phyloP scores from a whole-genome alignment of 2,113 vertebrate species.

The Plecturocebus donacophilus region DNA sequence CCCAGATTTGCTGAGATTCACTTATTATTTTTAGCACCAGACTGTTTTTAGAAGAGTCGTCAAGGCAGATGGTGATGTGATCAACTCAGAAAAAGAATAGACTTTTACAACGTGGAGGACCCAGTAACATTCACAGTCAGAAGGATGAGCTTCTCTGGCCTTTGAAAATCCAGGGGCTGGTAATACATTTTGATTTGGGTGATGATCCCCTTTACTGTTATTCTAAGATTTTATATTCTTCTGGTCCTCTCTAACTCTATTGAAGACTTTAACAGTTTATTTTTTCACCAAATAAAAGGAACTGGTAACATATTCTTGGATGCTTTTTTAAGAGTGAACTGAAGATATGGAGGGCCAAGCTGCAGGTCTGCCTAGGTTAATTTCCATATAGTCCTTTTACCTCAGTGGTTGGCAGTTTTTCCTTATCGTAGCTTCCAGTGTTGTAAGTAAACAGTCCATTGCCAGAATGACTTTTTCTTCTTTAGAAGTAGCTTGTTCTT shows the following conservation, averaged over 20 bases:
- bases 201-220: background rate
- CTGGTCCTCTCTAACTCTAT: background rate
- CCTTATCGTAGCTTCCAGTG: background rate
- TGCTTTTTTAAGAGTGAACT: background rate
- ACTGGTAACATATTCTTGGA: background rate
- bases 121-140: background rate
- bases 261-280: background rate
- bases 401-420: background rate
- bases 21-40: conserved; percentile 52
- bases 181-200: background rate
- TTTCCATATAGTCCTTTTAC: background rate
- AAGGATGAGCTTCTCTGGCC: background rate
- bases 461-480: background rate
- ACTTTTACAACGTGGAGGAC: background rate
- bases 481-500: background rate
- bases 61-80: conserved; percentile 53
- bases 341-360: background rate
- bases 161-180: background rate
- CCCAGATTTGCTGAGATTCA: conserved; percentile 45
- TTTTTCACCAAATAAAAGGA: background rate
- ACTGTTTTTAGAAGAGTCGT: conserved; percentile 46
- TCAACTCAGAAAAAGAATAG: background rate
- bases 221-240: background rate
- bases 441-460: background rate
- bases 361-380: background rate